Evolutionary conservation across 2,888 invertebrate genomes (phyloP).

Genomic region (Cataglyphis rosenhaueri): DNA sequence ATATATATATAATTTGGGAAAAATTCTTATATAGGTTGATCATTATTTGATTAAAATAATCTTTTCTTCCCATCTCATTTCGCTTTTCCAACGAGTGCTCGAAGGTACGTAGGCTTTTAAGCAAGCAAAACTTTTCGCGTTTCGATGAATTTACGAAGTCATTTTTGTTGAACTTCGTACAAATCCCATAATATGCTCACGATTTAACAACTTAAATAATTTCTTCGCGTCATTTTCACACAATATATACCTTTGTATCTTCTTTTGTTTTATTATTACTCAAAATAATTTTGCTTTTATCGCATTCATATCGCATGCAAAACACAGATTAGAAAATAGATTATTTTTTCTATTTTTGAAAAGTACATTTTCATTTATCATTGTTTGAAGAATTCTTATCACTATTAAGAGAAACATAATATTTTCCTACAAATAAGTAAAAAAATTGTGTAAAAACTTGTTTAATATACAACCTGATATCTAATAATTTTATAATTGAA

Average conservation of each 20-base stretch:
- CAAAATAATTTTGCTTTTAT: not conserved
- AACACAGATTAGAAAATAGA: not conserved
- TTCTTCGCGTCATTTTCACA: not conserved
- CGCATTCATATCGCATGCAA: not conserved
- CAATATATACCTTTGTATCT: not conserved
- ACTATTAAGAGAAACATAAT: not conserved
- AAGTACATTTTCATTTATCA: not conserved
- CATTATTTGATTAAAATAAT: conserved; percentile 3
- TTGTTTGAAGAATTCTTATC: not conserved
- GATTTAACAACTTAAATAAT: conserved; percentile 15
- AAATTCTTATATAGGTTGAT: not conserved
- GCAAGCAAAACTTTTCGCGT: not conserved
- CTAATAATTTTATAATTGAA: not conserved
- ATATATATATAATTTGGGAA: not conserved
- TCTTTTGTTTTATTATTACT: not conserved
- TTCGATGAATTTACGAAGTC: not conserved
- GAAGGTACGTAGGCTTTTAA: conserved; percentile 8
- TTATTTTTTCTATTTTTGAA: not conserved
- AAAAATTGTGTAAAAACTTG: not conserved
- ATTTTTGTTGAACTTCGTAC: not conserved
- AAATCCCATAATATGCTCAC: not conserved
- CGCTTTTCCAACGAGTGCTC: not conserved
- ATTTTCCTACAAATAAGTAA: not conserved
- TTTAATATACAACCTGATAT: not conserved
- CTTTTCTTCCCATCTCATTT: not conserved